phyloP scores from a whole-genome alignment of 2,888 invertebrate genomes.

The Cephonodes hylas region DNA sequence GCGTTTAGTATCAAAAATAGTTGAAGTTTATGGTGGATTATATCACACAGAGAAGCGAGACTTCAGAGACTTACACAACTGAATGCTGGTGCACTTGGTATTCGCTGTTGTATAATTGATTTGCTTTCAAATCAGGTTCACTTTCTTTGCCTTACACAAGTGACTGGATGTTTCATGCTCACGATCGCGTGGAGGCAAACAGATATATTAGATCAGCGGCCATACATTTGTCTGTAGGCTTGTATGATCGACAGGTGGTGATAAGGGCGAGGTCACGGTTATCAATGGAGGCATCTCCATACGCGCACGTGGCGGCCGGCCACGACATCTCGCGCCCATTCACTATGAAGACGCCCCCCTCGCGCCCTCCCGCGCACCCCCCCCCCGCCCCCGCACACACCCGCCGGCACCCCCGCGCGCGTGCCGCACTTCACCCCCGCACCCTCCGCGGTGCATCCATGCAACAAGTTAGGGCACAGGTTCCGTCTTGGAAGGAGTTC shows the following conservation, averaged over 20 bases:
- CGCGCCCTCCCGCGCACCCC: slow-evolving; percentile 37
- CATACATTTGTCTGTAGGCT: slow-evolving; percentile 7
- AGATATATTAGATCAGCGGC: not conserved
- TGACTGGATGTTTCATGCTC: not conserved
- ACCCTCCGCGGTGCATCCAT: slow-evolving; percentile 74
- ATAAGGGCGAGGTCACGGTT: slow-evolving; percentile 78
- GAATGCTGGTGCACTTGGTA: not conserved
- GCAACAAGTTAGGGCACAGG: slow-evolving; percentile 77
- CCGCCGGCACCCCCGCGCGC: slow-evolving; percentile 12
- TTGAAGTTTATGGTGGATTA: not conserved
- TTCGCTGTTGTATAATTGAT: not conserved
- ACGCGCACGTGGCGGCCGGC: slow-evolving; percentile 74
- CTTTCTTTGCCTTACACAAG: not conserved
- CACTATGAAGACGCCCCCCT: slow-evolving; percentile 74
- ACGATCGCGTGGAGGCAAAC: not conserved
- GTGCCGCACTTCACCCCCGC: slow-evolving; percentile 43
- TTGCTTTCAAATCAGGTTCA: not conserved
- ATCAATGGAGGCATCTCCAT: slow-evolving; percentile 80
- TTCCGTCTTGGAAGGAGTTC: slow-evolving; percentile 69
- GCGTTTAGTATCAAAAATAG: not conserved
- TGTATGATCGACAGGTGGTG: slow-evolving; percentile 55
- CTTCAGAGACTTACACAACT: not conserved
- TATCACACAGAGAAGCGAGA: not conserved
- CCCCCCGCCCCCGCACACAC: slow-evolving; percentile 35
- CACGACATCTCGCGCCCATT: slow-evolving; percentile 80